Evolutionary conservation across 1,140 invertebrate genomes (phyloP).

Genomic region (Paraescarpia echinospica): DNA sequence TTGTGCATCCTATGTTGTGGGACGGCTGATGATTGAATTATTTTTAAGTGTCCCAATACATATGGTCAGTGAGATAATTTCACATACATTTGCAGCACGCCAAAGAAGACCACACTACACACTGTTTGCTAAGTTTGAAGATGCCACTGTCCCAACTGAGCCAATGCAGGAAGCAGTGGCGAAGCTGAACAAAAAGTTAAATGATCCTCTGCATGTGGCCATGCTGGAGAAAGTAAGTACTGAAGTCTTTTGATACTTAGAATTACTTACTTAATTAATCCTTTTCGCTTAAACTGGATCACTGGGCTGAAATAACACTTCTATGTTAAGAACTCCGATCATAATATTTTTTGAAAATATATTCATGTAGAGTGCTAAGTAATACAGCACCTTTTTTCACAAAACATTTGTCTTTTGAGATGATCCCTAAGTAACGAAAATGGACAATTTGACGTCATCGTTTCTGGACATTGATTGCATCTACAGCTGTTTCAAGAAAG

Average conservation of each 20-base stretch:
- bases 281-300: too few species aligned
- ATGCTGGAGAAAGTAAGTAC: slow-evolving; percentile 9
- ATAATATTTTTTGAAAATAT: too few species aligned
- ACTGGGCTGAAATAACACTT: too few species aligned
- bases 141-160: slow-evolving; percentile 33
- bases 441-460: not conserved
- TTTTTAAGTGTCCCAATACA: not conserved
- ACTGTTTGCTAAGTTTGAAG: slow-evolving; percentile 54
- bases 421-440: not conserved
- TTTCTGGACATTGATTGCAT: slow-evolving; percentile 37
- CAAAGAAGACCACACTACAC: slow-evolving; percentile 42
- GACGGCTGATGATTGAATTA: too few species aligned
- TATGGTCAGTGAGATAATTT: not conserved
- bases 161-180: slow-evolving; percentile 11
- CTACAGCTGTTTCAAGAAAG: slow-evolving; percentile 68
- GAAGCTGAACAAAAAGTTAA: slow-evolving; percentile 22
- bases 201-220: not conserved
- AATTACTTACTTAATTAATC: too few species aligned
- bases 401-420: not conserved
- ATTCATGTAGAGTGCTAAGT: too few species aligned
- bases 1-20: too few species aligned
- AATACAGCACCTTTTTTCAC: too few species aligned
- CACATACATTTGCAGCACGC: slow-evolving; percentile 24
- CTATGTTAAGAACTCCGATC: too few species aligned
- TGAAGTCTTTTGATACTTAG: not conserved